Evolutionary conservation across 2,888 invertebrate genomes (phyloP).

Genomic region (Tetheella fluctuosa): DNA sequence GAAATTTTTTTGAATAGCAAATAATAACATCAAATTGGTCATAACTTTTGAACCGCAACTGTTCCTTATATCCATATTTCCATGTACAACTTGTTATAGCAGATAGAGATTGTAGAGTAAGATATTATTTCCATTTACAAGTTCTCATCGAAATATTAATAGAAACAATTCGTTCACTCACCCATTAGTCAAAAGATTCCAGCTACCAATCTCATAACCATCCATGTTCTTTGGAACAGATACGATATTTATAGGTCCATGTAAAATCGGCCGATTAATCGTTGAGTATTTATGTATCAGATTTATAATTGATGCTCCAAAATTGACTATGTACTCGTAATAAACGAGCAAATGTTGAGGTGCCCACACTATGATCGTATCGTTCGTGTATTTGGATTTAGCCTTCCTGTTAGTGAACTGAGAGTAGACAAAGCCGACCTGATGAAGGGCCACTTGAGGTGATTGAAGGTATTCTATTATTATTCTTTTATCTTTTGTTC

Average conservation of each 20-base stretch:
- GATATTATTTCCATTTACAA: neutral
- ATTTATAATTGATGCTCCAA: slow-evolving; percentile 62
- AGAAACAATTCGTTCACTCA: slow-evolving; percentile 39
- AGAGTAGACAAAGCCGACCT: slow-evolving; percentile 73
- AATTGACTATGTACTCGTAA: slow-evolving; percentile 61
- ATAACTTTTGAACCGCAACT: too few relatives aligned
- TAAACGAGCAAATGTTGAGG: slow-evolving; percentile 49
- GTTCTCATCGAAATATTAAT: neutral
- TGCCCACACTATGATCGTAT: slow-evolving; percentile 68
- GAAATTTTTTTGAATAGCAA: too few relatives aligned
- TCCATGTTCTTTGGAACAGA: slow-evolving; percentile 61
- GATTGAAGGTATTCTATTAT: slow-evolving; percentile 67
- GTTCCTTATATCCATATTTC: too few relatives aligned
- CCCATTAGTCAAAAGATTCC: slow-evolving; percentile 76
- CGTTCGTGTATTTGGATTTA: slow-evolving; percentile 50
- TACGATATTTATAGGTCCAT: slow-evolving; percentile 71
- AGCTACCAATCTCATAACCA: slow-evolving; percentile 71
- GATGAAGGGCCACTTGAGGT: slow-evolving; percentile 68
- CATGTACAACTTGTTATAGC: too few relatives aligned
- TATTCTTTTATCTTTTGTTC: slow-evolving; percentile 47
- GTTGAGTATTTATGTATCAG: slow-evolving; percentile 62
- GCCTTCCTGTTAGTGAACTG: slow-evolving; percentile 48
- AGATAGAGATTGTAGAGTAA: too few relatives aligned
- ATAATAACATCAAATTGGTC: too few relatives aligned
- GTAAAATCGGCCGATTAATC: slow-evolving; percentile 54